Conservation (phyloP, 2,888 invertebrate species). For the Papilio demoleus region DNA sequence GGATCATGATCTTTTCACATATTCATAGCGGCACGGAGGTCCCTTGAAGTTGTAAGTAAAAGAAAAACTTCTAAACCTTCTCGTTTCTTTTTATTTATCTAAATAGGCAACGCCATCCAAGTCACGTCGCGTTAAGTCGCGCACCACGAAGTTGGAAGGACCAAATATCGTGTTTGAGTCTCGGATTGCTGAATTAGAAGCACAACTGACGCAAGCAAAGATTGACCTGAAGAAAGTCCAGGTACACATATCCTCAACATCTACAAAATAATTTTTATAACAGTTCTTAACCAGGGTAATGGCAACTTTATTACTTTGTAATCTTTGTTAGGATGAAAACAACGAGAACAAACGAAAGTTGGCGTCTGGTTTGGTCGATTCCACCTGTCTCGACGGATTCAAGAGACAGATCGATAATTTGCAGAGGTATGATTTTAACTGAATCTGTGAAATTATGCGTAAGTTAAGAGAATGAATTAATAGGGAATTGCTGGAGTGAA, state of each 20-base stretch:
- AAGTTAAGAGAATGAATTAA: too few relatives aligned
- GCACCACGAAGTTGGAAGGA: slow-evolving; percentile 84
- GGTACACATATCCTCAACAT: slow-evolving; percentile 57
- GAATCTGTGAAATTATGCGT: too few relatives aligned
- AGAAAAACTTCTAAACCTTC: background rate
- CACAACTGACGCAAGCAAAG: slow-evolving; percentile 90
- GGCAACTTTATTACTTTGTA: background rate
- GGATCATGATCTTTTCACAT: too few relatives aligned
- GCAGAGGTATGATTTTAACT: slow-evolving; percentile 80
- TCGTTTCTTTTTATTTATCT: background rate
- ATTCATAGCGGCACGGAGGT: too few relatives aligned
- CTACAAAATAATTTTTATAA: too few relatives aligned
- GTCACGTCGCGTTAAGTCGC: slow-evolving; percentile 62
- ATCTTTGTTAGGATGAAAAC: slow-evolving; percentile 69
- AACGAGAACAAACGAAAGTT: slow-evolving; percentile 78
- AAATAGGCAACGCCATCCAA: slow-evolving; percentile 69
- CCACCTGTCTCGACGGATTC: slow-evolving; percentile 84
- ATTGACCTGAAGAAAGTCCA: slow-evolving; percentile 90
- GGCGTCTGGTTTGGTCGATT: slow-evolving; percentile 79
- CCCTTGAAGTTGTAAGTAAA: background rate
- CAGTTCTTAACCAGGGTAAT: too few relatives aligned
- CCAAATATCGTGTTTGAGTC: slow-evolving; percentile 93
- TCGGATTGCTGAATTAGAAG: slow-evolving; percentile 92
- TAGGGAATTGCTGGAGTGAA: too few relatives aligned
- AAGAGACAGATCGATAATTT: slow-evolving; percentile 88